These are phyloP conservation scores for Omphaloscelis lunosa DNA, from an alignment of 2,888 invertebrate species.

Conservation along the genomic window DNA sequence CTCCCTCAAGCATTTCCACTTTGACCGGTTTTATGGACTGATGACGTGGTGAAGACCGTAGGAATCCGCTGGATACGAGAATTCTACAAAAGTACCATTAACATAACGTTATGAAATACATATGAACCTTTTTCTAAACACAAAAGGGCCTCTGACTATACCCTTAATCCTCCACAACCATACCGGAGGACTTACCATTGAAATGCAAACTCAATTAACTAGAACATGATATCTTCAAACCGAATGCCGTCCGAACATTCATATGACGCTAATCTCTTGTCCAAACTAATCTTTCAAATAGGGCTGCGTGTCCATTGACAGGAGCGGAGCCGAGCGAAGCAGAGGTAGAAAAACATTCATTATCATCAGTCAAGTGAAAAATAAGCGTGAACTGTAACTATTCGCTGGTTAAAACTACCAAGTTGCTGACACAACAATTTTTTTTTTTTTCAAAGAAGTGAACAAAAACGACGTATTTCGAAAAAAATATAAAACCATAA, in stretches of 20 bases:
- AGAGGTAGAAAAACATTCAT: not conserved
- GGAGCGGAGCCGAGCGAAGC: not conserved
- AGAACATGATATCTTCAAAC: conserved; percentile 54
- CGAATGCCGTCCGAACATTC: conserved; percentile 54
- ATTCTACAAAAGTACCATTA: no score
- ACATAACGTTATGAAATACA: no score
- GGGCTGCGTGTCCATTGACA: not conserved
- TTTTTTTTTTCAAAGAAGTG: no score
- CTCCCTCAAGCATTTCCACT: no score
- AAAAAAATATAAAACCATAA: no score
- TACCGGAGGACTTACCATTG: conserved; percentile 25
- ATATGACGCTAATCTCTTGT: conserved; percentile 66
- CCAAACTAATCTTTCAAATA: conserved; percentile 74
- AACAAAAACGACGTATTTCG: no score
- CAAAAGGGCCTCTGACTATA: not conserved
- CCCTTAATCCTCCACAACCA: not conserved
- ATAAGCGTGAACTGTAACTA: no score
- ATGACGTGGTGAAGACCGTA: no score
- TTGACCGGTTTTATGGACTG: no score
- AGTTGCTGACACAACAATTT: no score
- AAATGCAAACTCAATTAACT: conserved; percentile 56
- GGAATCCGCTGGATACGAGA: no score
- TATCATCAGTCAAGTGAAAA: not conserved
- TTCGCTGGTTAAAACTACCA: no score
- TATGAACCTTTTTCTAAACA: not conserved